A percentile compares a stretch with the other conserved stretches of the same genome.
Conservation (phyloP, 2,113 vertebrate species). For the Rafetus swinhoei region DNA sequence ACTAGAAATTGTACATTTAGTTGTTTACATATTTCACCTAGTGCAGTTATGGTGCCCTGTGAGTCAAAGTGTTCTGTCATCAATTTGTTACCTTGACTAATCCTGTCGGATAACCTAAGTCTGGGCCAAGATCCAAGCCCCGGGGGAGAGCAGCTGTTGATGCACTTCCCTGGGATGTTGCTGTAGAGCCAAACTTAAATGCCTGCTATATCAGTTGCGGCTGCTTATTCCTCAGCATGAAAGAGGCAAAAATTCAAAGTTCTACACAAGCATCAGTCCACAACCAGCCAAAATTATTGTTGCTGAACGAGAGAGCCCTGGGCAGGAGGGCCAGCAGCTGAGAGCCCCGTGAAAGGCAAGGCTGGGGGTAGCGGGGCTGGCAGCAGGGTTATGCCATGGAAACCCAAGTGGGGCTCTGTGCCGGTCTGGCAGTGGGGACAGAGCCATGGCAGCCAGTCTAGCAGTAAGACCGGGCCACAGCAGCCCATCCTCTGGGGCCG, state of each 20-base stretch:
- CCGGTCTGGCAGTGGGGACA: too few relatives aligned
- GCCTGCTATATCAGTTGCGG: background rate
- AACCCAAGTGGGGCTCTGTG: too few relatives aligned
- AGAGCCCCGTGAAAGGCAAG: too few relatives aligned
- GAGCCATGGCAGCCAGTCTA: too few relatives aligned
- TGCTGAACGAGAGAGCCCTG: background rate
- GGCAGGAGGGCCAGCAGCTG: too few relatives aligned
- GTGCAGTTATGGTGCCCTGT: background rate
- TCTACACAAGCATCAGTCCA: background rate
- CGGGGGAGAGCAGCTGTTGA: background rate
- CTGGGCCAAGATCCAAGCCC: background rate
- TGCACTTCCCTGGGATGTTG: background rate
- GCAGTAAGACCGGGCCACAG: too few relatives aligned
- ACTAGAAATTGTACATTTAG: background rate
- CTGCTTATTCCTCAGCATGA: background rate
- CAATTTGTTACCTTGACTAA: background rate
- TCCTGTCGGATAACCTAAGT: background rate
- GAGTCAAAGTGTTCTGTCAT: background rate
- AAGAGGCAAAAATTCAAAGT: background rate
- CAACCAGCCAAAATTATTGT: background rate
- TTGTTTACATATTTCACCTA: background rate
- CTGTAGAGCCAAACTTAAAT: background rate
- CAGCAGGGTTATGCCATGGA: too few relatives aligned
- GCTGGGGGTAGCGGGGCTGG: too few relatives aligned
- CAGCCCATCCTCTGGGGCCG: too few relatives aligned